Conservation (phyloP, 2,888 invertebrate genomes). For the Gastrophysa polygoni region DNA sequence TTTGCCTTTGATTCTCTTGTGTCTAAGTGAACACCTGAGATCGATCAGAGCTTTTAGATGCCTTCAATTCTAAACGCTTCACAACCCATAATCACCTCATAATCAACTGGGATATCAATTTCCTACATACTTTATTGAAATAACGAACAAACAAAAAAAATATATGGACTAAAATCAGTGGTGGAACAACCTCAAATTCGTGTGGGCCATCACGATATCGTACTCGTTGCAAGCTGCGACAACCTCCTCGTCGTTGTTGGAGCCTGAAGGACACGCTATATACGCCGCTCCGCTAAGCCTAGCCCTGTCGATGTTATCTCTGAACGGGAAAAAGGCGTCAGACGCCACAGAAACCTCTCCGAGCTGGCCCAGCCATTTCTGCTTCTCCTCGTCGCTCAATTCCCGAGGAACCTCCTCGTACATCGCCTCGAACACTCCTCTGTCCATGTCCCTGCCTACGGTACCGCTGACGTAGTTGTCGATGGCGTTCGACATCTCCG, state of each 20-base stretch:
- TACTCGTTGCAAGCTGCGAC: slow-evolving; percentile 92
- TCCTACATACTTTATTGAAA: too few species aligned
- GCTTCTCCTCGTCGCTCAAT: slow-evolving; percentile 70
- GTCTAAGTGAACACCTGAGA: too few species aligned
- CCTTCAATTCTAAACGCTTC: too few species aligned
- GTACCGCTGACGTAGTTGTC: slow-evolving; percentile 93
- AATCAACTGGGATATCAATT: too few species aligned
- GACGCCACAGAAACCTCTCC: slow-evolving; percentile 88
- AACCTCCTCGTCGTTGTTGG: slow-evolving; percentile 90
- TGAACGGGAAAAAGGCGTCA: slow-evolving; percentile 98
- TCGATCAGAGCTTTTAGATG: too few species aligned
- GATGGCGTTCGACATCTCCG: slow-evolving; percentile 93
- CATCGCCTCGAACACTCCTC: slow-evolving; percentile 74
- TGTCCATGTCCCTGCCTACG: slow-evolving; percentile 87
- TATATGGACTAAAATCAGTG: slow-evolving; percentile 63
- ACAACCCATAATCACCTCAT: too few species aligned
- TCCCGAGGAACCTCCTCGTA: slow-evolving; percentile 76
- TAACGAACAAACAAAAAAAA: too few species aligned
- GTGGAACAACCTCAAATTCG: slow-evolving; percentile 93
- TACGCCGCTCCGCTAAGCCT: slow-evolving; percentile 91
- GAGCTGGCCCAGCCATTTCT: slow-evolving; percentile 72
- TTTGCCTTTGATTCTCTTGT: too few species aligned
- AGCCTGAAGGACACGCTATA: slow-evolving; percentile 93
- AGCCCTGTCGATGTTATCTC: slow-evolving; percentile 95
- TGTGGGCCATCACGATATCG: slow-evolving; percentile 85